Base-by-base conservation (phyloP, 53 echinoderm and acorn worm genomes). In the Echinarachnius parma region DNA sequence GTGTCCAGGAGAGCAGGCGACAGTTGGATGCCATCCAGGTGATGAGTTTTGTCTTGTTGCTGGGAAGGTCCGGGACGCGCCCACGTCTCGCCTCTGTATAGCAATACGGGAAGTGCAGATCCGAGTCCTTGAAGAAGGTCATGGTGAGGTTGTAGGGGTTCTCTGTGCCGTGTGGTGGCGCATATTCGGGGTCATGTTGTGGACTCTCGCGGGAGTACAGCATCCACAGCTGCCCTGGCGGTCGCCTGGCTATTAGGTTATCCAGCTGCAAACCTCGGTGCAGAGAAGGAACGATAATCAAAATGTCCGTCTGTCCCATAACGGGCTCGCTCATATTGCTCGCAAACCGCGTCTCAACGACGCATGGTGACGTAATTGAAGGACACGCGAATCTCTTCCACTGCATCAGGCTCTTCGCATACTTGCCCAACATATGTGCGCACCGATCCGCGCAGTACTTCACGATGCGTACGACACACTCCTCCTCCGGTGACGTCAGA, bases 11-110 rank as follows among this genome's bases (percentile, higher is more conserved):
- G 0, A 83, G 76, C 21, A 50, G 47, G 13, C 48, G 64, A 54
- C 88, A 88, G 61, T 88, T 88, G 15, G 83, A 83, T 16, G 79
- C 83, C 88, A 88, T 88, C 88, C 88, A 88, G 14, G 79, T 80
- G 20, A 88, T 45, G 0, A 83, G 75, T n/a, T 83, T 79, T 0
- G 58, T 64, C 54, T 83, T 78, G 18, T 28, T 48, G 9, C 27
- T n/a, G 29, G 35, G 4, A 15, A n/a, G 3, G 2, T 4, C 34
- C 1, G 45, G 5, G 23, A 33, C 54, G 16, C 48, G 10, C 22
- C 59, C 47, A n/a, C 25, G 19, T 15, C 54, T 59, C 15, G 58
- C 26, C 28, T 74, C 23, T 28, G 63, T 79, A 44, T 79, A 61
- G 22, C 75, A 75, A 27, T 88, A 88, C 28, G 83, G 88, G 7